A percentile compares a stretch with the other conserved stretches of the same genome.
Conservation (phyloP, 2,113 vertebrate genomes). For the Condylura cristata region DNA sequence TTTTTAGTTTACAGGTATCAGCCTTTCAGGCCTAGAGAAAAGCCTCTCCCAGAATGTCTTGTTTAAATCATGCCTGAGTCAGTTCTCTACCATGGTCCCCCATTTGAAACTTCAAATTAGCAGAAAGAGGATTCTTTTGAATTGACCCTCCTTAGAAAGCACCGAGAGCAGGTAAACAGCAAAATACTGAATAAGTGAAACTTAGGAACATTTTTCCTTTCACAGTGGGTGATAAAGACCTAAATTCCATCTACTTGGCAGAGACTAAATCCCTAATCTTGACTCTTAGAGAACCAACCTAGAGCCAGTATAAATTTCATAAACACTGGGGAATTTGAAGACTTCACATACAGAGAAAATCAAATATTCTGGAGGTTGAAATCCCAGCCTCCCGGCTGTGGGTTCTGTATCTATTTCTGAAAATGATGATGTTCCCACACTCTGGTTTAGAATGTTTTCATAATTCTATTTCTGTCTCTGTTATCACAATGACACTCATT, state of each 20-base stretch:
- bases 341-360: neutral
- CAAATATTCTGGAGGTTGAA: neutral
- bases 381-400: neutral
- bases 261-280: neutral
- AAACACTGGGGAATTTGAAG: neutral
- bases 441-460: neutral
- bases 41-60: no score
- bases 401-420: neutral
- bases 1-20: neutral
- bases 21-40: neutral
- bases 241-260: conserved; percentile 6
- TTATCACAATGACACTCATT: neutral
- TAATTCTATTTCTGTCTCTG: conserved; percentile 14
- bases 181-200: neutral
- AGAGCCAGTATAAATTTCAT: neutral
- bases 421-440: neutral
- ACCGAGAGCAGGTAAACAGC: neutral
- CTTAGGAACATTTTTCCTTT: neutral
- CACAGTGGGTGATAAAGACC: neutral
- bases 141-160: neutral
- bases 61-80: no score
- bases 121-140: neutral
- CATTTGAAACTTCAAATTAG: neutral
- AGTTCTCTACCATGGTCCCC: neutral
- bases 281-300: neutral